Base-by-base conservation (phyloP, 2,113 vertebrate species). In the Herpailurus yagouaroundi region DNA sequence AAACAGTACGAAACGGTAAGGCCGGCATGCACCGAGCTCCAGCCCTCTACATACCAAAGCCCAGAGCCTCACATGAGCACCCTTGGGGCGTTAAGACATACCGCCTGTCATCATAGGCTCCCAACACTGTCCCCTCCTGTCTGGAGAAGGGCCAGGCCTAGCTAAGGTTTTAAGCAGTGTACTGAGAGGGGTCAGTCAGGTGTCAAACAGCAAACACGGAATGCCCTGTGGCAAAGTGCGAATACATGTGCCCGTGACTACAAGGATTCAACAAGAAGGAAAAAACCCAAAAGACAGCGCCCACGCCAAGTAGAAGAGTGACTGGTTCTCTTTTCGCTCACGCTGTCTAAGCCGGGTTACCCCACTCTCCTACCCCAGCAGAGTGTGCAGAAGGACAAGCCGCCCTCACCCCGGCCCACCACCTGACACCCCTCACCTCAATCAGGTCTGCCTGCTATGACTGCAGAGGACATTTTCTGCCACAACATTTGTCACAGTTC, bases 51-150 rank as follows among this genome's bases (percentile, higher is more conserved):
- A 13, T 3, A 55, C 19, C 18, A 27, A 36, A 45, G 38, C 3
- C 48, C 7, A 55, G 45, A 27, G 79, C 7, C 1, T 3, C 25
- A 13, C 7, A 3, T 3, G 15, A 33, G 57, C 31, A 7, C n/a
- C 23, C 11, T 27, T 21, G 45, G 79, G 68, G 33, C 3, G 9
- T 5, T 5, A 27, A 38, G 13, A 38, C 13, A 41, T 0, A 23
- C 0, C 13, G 33, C 48, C 74, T 18, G 14, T 1, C 57, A 2
- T 57, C 15, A 16, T 15, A 1, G 41, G 41, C 4, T 15, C 73
- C 71, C 21, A 21, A 73, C 41, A 48, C 74, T 4, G 41, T 77
- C 41, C 41, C 14, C 74, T 77, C 15, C 41, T 1, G 41, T 18
- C 41, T 48, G 74, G 74, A 48, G 27, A 77, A 48, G 27, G 73